phyloP scores from a whole-genome alignment of 53 echinoderm and acorn worm genomes.

The Hippasteria phrygiana region DNA sequence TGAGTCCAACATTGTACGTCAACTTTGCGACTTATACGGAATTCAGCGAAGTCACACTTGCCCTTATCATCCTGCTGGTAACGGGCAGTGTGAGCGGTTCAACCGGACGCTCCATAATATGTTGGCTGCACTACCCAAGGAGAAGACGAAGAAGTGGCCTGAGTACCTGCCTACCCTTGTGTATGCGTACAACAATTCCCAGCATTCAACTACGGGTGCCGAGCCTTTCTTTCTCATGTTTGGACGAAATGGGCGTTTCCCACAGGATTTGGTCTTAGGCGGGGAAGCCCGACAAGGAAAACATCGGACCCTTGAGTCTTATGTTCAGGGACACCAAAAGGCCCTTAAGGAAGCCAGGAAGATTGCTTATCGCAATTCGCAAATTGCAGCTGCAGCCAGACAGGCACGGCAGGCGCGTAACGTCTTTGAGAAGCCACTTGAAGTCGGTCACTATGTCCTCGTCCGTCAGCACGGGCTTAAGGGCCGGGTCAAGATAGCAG shows the following conservation, averaged over 20 bases:
- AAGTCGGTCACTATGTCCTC: conserved; percentile 37
- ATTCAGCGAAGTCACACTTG: neutral
- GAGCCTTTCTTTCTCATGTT: conserved; percentile 63
- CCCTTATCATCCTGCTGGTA: conserved; percentile 4
- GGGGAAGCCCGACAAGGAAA: conserved; percentile 12
- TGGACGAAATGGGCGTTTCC: conserved; percentile 27
- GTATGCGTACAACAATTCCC: conserved; percentile 57
- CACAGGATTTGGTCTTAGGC: conserved; percentile 30
- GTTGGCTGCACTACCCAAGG: no score
- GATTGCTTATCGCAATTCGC: neutral
- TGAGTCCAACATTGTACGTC: conserved; percentile 60
- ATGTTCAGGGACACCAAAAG: conserved; percentile 5
- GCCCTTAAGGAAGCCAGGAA: neutral
- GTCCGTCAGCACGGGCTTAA: conserved; percentile 27
- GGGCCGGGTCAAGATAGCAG: conserved; percentile 42
- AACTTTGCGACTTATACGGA: conserved; percentile 55
- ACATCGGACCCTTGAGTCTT: neutral
- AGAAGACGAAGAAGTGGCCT: conserved; percentile 65
- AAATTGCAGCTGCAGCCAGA: neutral
- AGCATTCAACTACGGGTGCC: conserved; percentile 31
- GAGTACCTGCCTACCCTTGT: conserved; percentile 38
- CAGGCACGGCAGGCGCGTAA: neutral
- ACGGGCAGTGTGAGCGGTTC: no score
- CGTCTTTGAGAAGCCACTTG: conserved; percentile 51
- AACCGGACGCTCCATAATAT: no score